Evolutionary conservation across 1,140 invertebrate species (phyloP), one percentile per base, ranked within the genome.

Genomic region (Euschistus heros): DNA sequence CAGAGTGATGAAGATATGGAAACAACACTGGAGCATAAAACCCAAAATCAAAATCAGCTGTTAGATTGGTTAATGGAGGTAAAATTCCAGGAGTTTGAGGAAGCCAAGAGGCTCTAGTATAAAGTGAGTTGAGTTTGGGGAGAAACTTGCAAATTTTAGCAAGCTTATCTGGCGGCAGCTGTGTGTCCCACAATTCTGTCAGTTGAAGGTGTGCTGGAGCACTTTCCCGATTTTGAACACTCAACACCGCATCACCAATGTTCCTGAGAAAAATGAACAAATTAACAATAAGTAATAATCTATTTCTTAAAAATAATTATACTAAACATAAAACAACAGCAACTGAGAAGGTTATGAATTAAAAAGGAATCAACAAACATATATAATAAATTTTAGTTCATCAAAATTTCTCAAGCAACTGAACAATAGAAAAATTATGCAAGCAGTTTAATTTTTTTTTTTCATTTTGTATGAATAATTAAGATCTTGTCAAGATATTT

Each of bases 181-280:
- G 65, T 8, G 69, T 70, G 54, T 72, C 71, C 71, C 71, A 72
- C 13, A 72, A 63, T 22, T 71, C 67, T 8, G 71, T 70, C 15
- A 72, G 62, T 13, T 61, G 62, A 2, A 72, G 63, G 7, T 52
- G 44, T 27, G 69, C 47, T 24, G 59, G 60, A 8, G 63, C 30
- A 20, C 63, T 63, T 14, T 54, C 44, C 3, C 47, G 24, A 7
- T 63, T 44, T 26, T 66, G 50, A 27, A 72, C 55, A 15, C 47
- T 68, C 17, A 71, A 24, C 46, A 72, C 70, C 4, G 70, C 70
- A 65, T 72, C 71, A 42, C 71, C 71, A 22, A 72, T 69, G 63
- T 71, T 72, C 50, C 71, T 70, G 18, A 18, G 64, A 37, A 37
- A 17, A 44, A 42, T 37, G 13, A n/a, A 61, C n/a, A 14, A 37